Evolutionary conservation across 1,140 invertebrate species (phyloP).

Genomic region (Drosophila cardini): DNA sequence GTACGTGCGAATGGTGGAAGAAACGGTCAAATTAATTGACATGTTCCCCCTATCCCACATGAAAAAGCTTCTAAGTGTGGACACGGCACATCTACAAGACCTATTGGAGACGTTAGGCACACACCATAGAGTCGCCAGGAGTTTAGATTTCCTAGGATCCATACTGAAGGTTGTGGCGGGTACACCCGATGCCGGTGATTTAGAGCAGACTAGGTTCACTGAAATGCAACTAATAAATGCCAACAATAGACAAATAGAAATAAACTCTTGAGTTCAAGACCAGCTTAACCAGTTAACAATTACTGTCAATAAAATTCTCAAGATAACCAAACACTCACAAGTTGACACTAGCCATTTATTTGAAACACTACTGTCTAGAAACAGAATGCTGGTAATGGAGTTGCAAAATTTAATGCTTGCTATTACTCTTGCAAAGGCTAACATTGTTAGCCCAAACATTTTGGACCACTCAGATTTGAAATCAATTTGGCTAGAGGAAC

Average conservation of each 20-base stretch:
- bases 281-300: not conserved
- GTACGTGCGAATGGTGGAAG: too few species aligned
- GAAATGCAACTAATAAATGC: not conserved
- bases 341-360: slow-evolving; percentile 14
- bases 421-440: slow-evolving; percentile 25
- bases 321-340: too few species aligned
- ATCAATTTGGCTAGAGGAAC: slow-evolving; percentile 38
- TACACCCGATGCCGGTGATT: not conserved
- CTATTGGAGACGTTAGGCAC: not conserved
- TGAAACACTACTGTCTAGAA: slow-evolving; percentile 20
- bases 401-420: slow-evolving; percentile 28
- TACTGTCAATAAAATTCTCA: not conserved
- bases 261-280: slow-evolving; percentile 1
- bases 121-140: slow-evolving; percentile 11
- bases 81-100: slow-evolving; percentile 3
- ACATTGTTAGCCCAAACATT: slow-evolving; percentile 37
- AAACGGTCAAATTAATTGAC: too few species aligned
- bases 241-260: slow-evolving; percentile 9
- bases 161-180: too few species aligned
- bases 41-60: too few species aligned
- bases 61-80: not conserved
- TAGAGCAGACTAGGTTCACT: not conserved
- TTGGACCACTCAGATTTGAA: slow-evolving; percentile 35
- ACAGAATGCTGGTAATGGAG: slow-evolving; percentile 26
- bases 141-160: not conserved